phyloP scores from a whole-genome alignment of 2,113 vertebrate species.

The Trematocara stigmaticum region DNA sequence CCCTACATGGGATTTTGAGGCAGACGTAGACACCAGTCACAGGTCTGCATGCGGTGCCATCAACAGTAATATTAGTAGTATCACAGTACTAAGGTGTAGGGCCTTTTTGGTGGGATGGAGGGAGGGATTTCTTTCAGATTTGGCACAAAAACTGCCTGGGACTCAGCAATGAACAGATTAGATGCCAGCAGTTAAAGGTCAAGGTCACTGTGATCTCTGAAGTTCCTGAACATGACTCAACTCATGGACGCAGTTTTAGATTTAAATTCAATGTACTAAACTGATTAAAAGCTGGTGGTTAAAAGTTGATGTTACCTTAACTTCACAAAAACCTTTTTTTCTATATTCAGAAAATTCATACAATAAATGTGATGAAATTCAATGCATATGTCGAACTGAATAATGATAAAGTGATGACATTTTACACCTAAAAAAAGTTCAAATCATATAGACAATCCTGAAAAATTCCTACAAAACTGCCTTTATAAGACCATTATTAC shows the following conservation, averaged over 20 bases:
- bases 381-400: neutral
- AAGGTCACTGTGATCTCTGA: neutral
- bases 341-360: neutral
- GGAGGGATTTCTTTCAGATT: neutral
- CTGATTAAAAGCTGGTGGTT: neutral
- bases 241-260: neutral
- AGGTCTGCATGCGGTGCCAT: neutral
- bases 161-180: neutral
- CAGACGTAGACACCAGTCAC: neutral
- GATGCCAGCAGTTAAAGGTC: neutral
- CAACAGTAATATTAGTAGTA: neutral
- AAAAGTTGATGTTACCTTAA: neutral
- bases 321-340: neutral
- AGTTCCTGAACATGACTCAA: neutral
- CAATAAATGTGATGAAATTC: neutral
- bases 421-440: neutral
- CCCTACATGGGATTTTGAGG: constrained; percentile 34
- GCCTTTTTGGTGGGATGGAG: neutral
- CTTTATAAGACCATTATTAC: neutral
- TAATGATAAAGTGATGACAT: neutral
- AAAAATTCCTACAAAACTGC: neutral
- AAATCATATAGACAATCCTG: neutral
- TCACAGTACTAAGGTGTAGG: neutral
- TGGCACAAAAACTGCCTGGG: neutral
- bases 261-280: neutral